Conservation (phyloP, 2,113 vertebrate genomes). For the Nannobrachium achirus region DNA sequence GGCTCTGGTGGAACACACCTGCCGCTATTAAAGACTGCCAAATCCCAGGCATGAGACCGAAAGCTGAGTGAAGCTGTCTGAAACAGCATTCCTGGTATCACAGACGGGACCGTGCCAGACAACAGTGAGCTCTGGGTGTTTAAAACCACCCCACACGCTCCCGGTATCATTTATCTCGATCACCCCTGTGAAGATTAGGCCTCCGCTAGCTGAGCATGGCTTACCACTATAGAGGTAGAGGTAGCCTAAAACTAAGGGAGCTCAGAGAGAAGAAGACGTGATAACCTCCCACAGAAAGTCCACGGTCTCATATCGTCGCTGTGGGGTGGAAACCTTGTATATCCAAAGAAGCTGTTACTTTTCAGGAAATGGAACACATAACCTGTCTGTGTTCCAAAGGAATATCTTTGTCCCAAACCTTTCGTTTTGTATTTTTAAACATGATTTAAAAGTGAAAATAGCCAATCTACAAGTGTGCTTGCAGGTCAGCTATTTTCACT, state of each 20-base stretch:
- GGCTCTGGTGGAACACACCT: conserved; percentile 43
- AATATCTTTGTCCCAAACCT: no score
- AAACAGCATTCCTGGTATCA: conserved; percentile 52
- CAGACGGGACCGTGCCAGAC: conserved; percentile 62
- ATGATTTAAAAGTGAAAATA: no score
- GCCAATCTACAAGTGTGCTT: no score
- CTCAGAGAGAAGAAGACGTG: conserved; percentile 20
- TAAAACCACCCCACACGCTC: conserved; percentile 58
- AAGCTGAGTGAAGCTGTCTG: conserved; percentile 44
- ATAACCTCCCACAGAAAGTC: conserved; percentile 18
- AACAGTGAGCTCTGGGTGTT: conserved; percentile 72
- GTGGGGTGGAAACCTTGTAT: no score
- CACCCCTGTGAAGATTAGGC: conserved; percentile 71
- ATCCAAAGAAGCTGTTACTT: no score
- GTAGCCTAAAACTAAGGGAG: conserved; percentile 10
- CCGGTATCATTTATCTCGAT: conserved; percentile 78
- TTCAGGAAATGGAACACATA: no score
- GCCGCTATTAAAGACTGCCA: conserved; percentile 58
- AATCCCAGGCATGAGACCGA: conserved; percentile 46
- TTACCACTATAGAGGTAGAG: conserved; percentile 39
- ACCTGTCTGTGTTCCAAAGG: no score
- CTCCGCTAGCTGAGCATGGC: conserved; percentile 37
- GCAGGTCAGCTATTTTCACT: no score
- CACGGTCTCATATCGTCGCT: no score
- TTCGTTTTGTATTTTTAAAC: no score